A percentile compares a stretch with the other conserved stretches of the same genome.
Conservation (phyloP, 2,797 vertebrate genomes). For the Phrynocephalus vlangalii region DNA sequence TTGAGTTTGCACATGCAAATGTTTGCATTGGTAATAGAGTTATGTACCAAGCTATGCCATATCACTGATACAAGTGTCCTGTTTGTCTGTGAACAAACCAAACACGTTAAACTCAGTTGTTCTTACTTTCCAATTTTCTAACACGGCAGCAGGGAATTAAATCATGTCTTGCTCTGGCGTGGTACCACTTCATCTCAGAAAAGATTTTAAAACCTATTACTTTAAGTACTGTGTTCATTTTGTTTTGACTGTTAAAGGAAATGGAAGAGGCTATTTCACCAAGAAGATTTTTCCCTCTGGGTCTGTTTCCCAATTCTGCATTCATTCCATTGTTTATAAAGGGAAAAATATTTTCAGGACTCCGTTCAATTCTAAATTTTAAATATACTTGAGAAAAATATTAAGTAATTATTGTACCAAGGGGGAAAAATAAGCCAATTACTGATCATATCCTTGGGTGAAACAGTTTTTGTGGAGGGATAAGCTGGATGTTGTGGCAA, state of each 20-base stretch:
- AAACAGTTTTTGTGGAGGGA: slow-evolving; percentile 28
- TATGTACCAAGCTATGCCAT: not conserved
- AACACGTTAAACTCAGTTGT: slow-evolving; percentile 40
- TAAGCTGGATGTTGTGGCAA: slow-evolving; percentile 47
- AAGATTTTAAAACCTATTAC: slow-evolving; percentile 66
- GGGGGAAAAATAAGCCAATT: slow-evolving; percentile 18
- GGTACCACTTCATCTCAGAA: slow-evolving; percentile 63
- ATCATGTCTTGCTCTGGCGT: slow-evolving; percentile 5
- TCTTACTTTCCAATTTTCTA: slow-evolving; percentile 48
- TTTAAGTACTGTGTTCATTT: slow-evolving; percentile 65
- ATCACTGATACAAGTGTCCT: slow-evolving; percentile 41
- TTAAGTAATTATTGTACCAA: slow-evolving; percentile 35
- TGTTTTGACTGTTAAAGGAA: slow-evolving; percentile 62
- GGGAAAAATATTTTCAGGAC: slow-evolving; percentile 49
- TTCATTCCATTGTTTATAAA: slow-evolving; percentile 49
- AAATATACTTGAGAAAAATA: slow-evolving; percentile 60
- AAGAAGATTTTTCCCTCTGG: slow-evolving; percentile 53
- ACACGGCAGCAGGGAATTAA: not conserved
- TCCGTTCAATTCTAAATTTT: slow-evolving; percentile 43
- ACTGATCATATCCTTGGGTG: slow-evolving; percentile 35
- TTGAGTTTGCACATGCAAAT: slow-evolving; percentile 55
- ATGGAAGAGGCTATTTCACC: slow-evolving; percentile 56
- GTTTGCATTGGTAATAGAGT: slow-evolving; percentile 1
- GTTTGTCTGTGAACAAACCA: slow-evolving; percentile 41
- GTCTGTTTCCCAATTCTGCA: slow-evolving; percentile 51